Base-by-base conservation (phyloP, 2,797 vertebrate genomes). In the Chromis chromis region DNA sequence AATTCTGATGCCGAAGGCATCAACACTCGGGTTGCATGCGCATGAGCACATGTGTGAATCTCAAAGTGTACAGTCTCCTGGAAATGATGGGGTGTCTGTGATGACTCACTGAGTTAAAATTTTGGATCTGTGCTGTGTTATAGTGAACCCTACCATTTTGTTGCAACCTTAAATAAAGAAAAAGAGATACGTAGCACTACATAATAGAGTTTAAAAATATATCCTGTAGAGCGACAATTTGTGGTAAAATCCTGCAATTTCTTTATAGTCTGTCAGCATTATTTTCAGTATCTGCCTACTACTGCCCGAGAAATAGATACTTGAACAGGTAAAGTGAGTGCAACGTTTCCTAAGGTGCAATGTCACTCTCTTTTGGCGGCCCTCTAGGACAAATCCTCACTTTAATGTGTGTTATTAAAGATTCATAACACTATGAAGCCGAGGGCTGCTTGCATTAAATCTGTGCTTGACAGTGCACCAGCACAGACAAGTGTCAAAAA, bases 401-500 rank as follows among this genome's bases (percentile, higher is more conserved):
- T 77, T 83, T 64, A 73, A 67, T 82, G 57, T 65, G 60, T 28
- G 62, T 80, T 78, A 84, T 76, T 65, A 59, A 75, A 62, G 66
- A 56, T 75, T 86, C 60, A 64, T 56, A 50, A 70, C 69, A 56
- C 42, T 36, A 6, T 40, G 39, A 70, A 62, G 77, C 64, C 48
- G 13, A 22, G 19, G 25, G 62, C 66, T 56, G 44, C 44, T 49
- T 50, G 31, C 40, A 25, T 22, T 44, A 61, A 44, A 48, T n/a
- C 6, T 40, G 49, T 49, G 55, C 48, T 27, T 39, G 8, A 54
- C 55, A 75, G 86, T 61, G 22, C 87, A 83, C 66, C 74, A 92
- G 91, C 88, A 81, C 88, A 81, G 74, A 91, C 91, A 75, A 88
- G 89, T 87, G 92, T 57, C 77, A 71, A 65, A 81, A 64, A 59